phyloP scores from a whole-genome alignment of 1,140 invertebrate genomes.

The Lethrus apterus region DNA sequence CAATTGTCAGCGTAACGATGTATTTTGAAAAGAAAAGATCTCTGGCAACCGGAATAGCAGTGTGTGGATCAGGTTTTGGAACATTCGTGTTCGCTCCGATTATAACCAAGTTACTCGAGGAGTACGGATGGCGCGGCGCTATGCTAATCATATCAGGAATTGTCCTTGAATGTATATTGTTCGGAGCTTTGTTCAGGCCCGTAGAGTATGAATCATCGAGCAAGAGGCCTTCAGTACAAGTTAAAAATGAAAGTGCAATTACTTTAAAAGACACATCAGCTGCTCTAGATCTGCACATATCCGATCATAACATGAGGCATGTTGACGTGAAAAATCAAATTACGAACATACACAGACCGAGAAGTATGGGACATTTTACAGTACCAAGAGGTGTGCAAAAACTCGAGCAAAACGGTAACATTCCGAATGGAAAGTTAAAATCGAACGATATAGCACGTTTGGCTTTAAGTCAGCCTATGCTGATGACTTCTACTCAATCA shows the following conservation, averaged over 20 bases:
- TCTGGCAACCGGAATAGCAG: constrained; percentile 87
- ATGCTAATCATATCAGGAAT: constrained; percentile 76
- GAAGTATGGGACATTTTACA: constrained; percentile 46
- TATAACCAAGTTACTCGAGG: constrained; percentile 55
- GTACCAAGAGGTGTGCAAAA: constrained; percentile 29
- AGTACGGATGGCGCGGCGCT: constrained; percentile 63
- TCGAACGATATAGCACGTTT: constrained; percentile 46
- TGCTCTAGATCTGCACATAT: constrained; percentile 33
- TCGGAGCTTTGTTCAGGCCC: constrained; percentile 76
- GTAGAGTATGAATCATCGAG: constrained; percentile 39
- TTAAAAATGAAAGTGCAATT: constrained; percentile 28
- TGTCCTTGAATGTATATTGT: constrained; percentile 73
- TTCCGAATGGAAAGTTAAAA: constrained; percentile 33
- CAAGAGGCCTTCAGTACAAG: constrained; percentile 24
- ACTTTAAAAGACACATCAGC: constrained; percentile 36
- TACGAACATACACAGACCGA: constrained; percentile 40
- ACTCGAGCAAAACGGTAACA: constrained; percentile 28
- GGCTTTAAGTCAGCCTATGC: constrained; percentile 56
- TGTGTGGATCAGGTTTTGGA: constrained; percentile 87
- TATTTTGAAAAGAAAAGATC: constrained; percentile 90
- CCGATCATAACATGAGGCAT: constrained; percentile 25
- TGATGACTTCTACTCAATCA: constrained; percentile 38
- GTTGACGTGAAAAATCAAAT: constrained; percentile 17
- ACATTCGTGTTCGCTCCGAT: constrained; percentile 78
- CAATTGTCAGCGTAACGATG: constrained; percentile 88